Base-by-base conservation (phyloP, 2,113 vertebrate species). In the Entelurus aequoreus region DNA sequence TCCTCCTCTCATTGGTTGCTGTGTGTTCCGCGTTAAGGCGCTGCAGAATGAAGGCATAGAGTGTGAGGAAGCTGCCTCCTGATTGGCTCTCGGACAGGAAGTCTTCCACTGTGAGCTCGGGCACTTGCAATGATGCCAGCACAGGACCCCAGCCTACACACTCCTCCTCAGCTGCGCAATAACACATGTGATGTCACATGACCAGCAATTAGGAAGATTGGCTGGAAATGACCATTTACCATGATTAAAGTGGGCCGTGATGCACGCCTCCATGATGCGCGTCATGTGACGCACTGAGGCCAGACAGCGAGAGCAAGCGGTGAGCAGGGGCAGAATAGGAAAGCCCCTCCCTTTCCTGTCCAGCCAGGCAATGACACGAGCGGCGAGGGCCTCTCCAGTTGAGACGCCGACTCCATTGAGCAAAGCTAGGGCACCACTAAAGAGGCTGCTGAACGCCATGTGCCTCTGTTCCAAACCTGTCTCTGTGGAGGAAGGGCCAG, bases 281-380 rank as follows among this genome's bases (percentile, higher is more conserved):
- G 95, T 93, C 97, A 99, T 97, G 79, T 98, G 97, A 13, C 91
- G 91, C 48, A 99, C 94, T 0, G 97, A 99, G 1, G 97, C 95
- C 69, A 98, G 89, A 75, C 93, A 94, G 77, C 91, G 90, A 48
- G 95, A 97, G 0, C 94, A 92, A 0, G 96, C 95, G 0, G 95
- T 98, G 49, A 99, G 88, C 1, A 98, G 91, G 0, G 96, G 96
- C 84, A 98, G 90, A 4, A 94, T 92, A 6, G 92, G 86, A 66
- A 93, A 77, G 21, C 93, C 92, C 0, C 82, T 90, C 65, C 94
- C 90, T 7, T 88, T 92, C 62, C 86, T 81, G 35, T 88, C 84
- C 12, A 97, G 90, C 97, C 97, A 99, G 57, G 48, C 63, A 6
- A 90, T 89, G 19, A 99, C 77, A 37, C 88, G 90, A 4, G 90